phyloP scores from a whole-genome alignment of 2,888 invertebrate genomes.

The Melanotus villosus region DNA sequence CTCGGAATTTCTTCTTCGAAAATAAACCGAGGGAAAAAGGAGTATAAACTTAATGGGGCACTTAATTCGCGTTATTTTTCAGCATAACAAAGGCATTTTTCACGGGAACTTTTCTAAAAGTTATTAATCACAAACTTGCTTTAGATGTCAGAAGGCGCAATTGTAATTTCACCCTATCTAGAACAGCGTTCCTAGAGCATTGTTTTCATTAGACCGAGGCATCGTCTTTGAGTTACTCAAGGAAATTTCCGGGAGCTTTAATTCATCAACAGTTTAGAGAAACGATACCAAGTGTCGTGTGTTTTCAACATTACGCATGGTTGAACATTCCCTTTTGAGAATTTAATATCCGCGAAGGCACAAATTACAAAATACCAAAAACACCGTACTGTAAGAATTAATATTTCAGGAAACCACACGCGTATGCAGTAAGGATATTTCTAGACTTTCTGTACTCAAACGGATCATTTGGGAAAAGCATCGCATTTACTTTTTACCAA shows the following conservation, averaged over 20 bases:
- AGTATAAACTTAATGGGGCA: neutral
- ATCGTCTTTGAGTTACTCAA: neutral
- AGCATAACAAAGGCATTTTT: neutral
- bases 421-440: too few relatives aligned
- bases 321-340: constrained; percentile 14
- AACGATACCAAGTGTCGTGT: constrained; percentile 18
- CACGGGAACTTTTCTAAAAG: neutral
- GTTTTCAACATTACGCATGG: constrained; percentile 21
- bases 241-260: constrained; percentile 19
- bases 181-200: constrained; percentile 5
- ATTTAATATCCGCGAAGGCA: neutral
- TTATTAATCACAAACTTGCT: neutral
- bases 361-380: constrained; percentile 9
- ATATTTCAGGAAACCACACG: neutral
- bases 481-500: too few relatives aligned
- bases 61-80: neutral
- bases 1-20: neutral
- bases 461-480: too few relatives aligned
- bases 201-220: constrained; percentile 21
- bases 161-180: constrained; percentile 9
- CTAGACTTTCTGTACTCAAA: too few relatives aligned
- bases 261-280: constrained; percentile 21
- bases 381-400: neutral
- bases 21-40: neutral
- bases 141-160: neutral